Conservation (phyloP, 2,888 invertebrate species). For the Anagyrus pseudococci region DNA sequence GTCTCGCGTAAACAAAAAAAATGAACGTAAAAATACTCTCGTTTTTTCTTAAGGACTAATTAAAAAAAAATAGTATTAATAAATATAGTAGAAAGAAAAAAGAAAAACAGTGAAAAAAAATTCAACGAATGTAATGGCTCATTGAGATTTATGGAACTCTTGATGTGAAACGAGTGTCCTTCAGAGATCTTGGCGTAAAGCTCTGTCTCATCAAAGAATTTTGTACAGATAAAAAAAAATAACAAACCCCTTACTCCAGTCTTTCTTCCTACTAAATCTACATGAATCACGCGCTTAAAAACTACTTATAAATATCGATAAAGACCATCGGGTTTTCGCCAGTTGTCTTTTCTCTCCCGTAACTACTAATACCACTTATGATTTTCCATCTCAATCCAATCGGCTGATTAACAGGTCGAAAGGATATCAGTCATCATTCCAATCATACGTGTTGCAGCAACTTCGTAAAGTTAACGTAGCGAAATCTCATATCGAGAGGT, state of each 20-base stretch:
- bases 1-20: slow-evolving; percentile 24
- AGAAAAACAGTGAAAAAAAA: slow-evolving; percentile 23
- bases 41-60: slow-evolving; percentile 17
- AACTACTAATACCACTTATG: slow-evolving; percentile 26
- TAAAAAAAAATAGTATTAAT: slow-evolving; percentile 17
- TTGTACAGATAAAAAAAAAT: slow-evolving; percentile 27
- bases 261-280: slow-evolving; percentile 20
- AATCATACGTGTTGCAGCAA: slow-evolving; percentile 20
- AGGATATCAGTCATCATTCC: slow-evolving; percentile 15
- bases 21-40: slow-evolving; percentile 35
- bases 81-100: slow-evolving; percentile 17
- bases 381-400: slow-evolving; percentile 10
- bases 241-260: slow-evolving; percentile 2
- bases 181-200: not conserved
- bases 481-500: not conserved
- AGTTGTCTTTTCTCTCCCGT: slow-evolving; percentile 32
- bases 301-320: slow-evolving; percentile 23
- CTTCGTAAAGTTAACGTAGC: slow-evolving; percentile 19
- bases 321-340: slow-evolving; percentile 30
- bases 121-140: not conserved
- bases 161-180: not conserved
- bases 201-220: slow-evolving; percentile 14
- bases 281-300: slow-evolving; percentile 31
- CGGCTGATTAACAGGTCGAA: slow-evolving; percentile 12
- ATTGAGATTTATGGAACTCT: not conserved